Evolutionary conservation across 2,113 vertebrate species (phyloP).

Genomic region (Micromys minutus): DNA sequence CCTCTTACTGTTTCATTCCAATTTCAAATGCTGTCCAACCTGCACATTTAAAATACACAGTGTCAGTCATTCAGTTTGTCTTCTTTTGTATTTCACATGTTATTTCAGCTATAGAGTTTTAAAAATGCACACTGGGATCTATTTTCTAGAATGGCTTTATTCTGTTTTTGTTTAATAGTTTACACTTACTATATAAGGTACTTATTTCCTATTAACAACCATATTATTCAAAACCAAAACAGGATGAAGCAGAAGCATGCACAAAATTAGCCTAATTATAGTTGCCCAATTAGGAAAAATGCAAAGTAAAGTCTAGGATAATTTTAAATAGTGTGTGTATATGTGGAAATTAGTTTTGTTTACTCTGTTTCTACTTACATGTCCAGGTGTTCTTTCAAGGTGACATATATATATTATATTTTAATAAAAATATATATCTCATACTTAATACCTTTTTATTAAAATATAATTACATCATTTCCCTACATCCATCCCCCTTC

Average conservation of each 20-base stretch:
- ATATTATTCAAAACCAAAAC: slow-evolving; percentile 32
- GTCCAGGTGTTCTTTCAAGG: slow-evolving; percentile 38
- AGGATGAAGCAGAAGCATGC: slow-evolving; percentile 37
- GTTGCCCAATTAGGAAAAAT: slow-evolving; percentile 13
- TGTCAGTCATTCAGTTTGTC: slow-evolving; percentile 81
- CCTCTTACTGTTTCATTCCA: slow-evolving; percentile 90
- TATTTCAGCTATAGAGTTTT: slow-evolving; percentile 55
- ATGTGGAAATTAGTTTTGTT: slow-evolving; percentile 34
- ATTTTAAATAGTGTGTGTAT: slow-evolving; percentile 22
- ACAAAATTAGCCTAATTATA: slow-evolving; percentile 42
- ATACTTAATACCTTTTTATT: background rate
- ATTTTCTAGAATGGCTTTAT: slow-evolving; percentile 41
- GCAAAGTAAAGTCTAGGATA: slow-evolving; percentile 21
- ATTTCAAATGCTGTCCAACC: slow-evolving; percentile 91
- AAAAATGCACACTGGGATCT: slow-evolving; percentile 28
- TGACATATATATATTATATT: background rate
- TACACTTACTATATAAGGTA: background rate
- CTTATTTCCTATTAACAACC: background rate
- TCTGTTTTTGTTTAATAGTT: slow-evolving; percentile 44
- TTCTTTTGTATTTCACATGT: slow-evolving; percentile 53
- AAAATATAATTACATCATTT: background rate
- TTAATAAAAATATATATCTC: background rate
- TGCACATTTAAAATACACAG: slow-evolving; percentile 88
- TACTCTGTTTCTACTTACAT: slow-evolving; percentile 30
- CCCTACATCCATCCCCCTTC: background rate